Base-by-base conservation (phyloP, 2,888 invertebrate genomes). In the Cinara cedri region DNA sequence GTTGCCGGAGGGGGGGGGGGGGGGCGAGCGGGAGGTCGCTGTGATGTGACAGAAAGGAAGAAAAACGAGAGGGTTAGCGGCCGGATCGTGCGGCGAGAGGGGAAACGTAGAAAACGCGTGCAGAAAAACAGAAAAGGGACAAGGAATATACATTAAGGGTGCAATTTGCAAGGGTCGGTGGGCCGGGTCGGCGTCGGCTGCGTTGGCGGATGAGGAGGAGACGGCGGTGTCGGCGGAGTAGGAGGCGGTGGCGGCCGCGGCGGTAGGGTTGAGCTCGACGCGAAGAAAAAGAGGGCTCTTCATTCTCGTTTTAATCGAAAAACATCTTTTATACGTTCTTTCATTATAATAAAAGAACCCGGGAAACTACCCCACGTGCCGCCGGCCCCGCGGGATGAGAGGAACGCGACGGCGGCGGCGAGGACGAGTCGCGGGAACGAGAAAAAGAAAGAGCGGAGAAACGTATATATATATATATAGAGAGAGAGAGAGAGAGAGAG, bases 121-220 rank as follows among this genome's bases (percentile, higher is more conserved):
- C 78, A 70, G 70, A 78, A 78, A 78, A 78, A 78, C 78, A 62
- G 78, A 78, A 78, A 78, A 78, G 78, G 78, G 70, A 78, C 78
- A 78, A 78, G 78, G 78, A 78, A 78, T 78, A 78, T 78, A 78
- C 78, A 78, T 78, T 78, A 78, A 78, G 78, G 78, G 78, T 78
- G 78, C 70, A 76, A 76, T 76, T 76, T 68, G 70, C 70, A n/a
- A 78, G 70, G 78, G 78, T 68, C 34, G 70, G 57, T 42, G 51
- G 21, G 60, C 13, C 46, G 57, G 57, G 72, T n/a, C n/a, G n/a
- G 72, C 57, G 66, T 19, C 19, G 57, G 55, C 6, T 51, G n/a
- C n/a, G n/a, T n/a, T n/a, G n/a, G n/a, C n/a, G 60, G 68, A 21
- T 42, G 55, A 49, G 60, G 70, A 34, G 51, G 44, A 14, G 49